A percentile compares a stretch with the other conserved stretches of the same genome.
phyloP scores from a whole-genome alignment of 2,888 invertebrate genomes.

The Masnerella sp. region DNA sequence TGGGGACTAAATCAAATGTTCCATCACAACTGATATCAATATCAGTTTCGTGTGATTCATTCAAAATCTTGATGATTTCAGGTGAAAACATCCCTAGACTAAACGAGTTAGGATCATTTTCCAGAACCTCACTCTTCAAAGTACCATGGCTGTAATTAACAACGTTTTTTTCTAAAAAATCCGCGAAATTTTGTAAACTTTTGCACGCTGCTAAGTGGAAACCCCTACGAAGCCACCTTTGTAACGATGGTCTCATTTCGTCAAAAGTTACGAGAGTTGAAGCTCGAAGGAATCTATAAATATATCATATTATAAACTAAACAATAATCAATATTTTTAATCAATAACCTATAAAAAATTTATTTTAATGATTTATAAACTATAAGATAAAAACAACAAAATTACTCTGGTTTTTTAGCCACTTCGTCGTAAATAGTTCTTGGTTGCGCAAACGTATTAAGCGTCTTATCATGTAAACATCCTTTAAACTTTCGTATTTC shows the following conservation, averaged over 20 bases:
- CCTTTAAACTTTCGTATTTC: too few relatives aligned
- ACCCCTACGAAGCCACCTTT: constrained; percentile 5
- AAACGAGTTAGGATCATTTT: not conserved
- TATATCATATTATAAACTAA: too few relatives aligned
- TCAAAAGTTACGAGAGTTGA: not conserved
- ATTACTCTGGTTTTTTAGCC: too few relatives aligned
- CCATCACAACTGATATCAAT: not conserved
- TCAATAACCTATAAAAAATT: too few relatives aligned
- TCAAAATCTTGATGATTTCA: not conserved
- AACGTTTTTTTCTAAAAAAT: not conserved
- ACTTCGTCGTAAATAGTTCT: too few relatives aligned
- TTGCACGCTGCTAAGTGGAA: not conserved
- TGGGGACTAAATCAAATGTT: not conserved
- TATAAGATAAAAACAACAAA: too few relatives aligned
- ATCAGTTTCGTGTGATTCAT: not conserved
- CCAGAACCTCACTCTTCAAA: not conserved
- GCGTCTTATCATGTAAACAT: too few relatives aligned
- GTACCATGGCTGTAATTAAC: not conserved
- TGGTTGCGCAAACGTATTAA: too few relatives aligned
- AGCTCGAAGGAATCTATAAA: not conserved
- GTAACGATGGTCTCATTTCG: constrained; percentile 10
- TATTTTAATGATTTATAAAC: too few relatives aligned
- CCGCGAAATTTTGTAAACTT: not conserved
- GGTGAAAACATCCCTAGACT: not conserved
- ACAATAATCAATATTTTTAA: too few relatives aligned